Conservation (phyloP, 2,113 vertebrate species). For the Malaclemys terrapin region DNA sequence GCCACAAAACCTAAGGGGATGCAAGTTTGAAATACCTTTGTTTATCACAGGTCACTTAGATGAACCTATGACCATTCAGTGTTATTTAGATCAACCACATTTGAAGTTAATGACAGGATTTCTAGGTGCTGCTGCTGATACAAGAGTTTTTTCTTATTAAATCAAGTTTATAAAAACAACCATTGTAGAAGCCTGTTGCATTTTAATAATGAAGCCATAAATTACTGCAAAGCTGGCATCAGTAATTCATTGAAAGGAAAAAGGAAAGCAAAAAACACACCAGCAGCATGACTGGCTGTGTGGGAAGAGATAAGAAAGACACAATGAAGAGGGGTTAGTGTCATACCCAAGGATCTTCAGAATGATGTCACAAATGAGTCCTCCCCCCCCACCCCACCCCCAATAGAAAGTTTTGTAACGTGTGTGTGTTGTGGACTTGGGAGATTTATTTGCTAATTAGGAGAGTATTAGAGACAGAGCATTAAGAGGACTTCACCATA, state of each 20-base stretch:
- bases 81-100: neutral
- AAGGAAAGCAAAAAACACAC: neutral
- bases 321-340: neutral
- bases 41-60: neutral
- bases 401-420: neutral
- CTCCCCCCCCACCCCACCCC: too few relatives aligned
- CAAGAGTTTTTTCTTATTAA: neutral
- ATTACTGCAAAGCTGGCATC: neutral
- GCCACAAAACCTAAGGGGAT: neutral
- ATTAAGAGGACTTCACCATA: neutral
- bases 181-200: neutral
- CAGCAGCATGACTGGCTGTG: neutral
- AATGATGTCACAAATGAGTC: neutral
- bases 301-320: neutral
- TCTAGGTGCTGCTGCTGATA: neutral
- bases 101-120: fast-evolving
- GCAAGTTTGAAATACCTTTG: neutral
- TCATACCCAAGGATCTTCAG: neutral
- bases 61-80: neutral
- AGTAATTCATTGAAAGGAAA: neutral
- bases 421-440: neutral
- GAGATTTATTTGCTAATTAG: neutral
- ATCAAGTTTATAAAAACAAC: neutral
- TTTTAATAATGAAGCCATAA: neutral
- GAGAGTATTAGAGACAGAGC: neutral